A percentile compares a stretch with the other conserved stretches of the same genome.
phyloP scores from a whole-genome alignment of 2,888 invertebrate genomes.

The Cosmia trapezina region DNA sequence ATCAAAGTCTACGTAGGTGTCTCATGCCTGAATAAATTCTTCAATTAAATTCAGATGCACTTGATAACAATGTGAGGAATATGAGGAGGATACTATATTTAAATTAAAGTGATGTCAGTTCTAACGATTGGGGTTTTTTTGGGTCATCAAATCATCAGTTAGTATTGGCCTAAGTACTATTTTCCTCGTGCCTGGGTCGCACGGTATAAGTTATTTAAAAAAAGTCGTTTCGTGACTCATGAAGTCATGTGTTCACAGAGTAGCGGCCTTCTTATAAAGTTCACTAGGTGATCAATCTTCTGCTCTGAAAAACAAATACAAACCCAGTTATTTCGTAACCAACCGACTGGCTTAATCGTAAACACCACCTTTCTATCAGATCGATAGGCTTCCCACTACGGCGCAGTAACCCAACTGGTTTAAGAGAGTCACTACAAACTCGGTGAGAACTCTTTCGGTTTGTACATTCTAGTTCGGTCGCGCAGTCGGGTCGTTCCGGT shows the following conservation, averaged over 20 bases:
- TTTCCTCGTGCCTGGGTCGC: slow-evolving; percentile 27
- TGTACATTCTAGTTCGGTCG: slow-evolving; percentile 75
- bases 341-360: slow-evolving; percentile 76
- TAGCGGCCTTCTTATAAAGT: slow-evolving; percentile 42
- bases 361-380: slow-evolving; percentile 79
- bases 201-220: slow-evolving; percentile 35
- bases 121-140: slow-evolving; percentile 12
- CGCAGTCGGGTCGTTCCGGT: slow-evolving; percentile 73
- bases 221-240: slow-evolving; percentile 53
- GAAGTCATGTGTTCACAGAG: slow-evolving; percentile 54
- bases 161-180: slow-evolving; percentile 7
- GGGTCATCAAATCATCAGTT: slow-evolving; percentile 3
- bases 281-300: slow-evolving; percentile 40
- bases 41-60: background rate
- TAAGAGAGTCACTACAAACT: slow-evolving; percentile 67
- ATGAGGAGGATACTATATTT: background rate
- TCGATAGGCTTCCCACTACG: slow-evolving; percentile 86
- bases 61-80: slow-evolving; percentile 20
- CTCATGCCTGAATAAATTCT: slow-evolving; percentile 1
- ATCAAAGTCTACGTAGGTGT: background rate
- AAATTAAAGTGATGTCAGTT: background rate
- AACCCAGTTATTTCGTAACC: slow-evolving; percentile 67
- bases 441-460: slow-evolving; percentile 56
- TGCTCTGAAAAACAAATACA: slow-evolving; percentile 65
- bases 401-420: slow-evolving; percentile 82